These are phyloP conservation scores for Corvus moneduloides DNA, from an alignment of 2,113 vertebrate species.

Conservation along the genomic window DNA sequence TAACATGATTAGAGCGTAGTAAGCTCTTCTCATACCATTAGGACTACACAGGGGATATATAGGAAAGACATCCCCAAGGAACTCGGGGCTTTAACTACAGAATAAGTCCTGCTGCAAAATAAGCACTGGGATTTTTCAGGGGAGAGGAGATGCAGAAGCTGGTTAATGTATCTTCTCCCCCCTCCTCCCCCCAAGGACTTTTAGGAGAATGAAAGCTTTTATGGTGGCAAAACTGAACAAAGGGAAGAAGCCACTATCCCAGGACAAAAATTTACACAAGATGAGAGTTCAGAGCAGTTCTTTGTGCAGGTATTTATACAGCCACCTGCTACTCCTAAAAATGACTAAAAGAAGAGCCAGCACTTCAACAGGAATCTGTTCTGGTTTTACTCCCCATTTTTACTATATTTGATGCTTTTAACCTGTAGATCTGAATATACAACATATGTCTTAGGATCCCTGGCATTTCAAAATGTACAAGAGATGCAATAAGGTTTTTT, in stretches of 20 bases:
- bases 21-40: not conserved
- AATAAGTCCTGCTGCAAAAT: not conserved
- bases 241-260: not conserved
- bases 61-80: not conserved
- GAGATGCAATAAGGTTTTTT: not conserved
- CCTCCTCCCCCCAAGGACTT: not conserved
- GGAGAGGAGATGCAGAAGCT: not conserved
- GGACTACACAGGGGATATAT: not conserved
- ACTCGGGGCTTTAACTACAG: not conserved
- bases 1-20: fast-evolving
- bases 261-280: not conserved
- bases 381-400: not conserved
- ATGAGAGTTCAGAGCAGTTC: not conserved
- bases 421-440: not conserved
- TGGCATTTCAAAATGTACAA: not conserved
- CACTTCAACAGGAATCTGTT: not conserved
- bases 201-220: not conserved
- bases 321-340: not conserved
- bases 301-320: not conserved
- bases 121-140: not conserved
- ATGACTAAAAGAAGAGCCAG: not conserved
- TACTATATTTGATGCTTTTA: not conserved
- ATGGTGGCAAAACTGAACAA: not conserved
- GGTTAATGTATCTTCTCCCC: not conserved
- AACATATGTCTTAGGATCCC: not conserved